A percentile compares a stretch with the other conserved stretches of the same genome.
Conservation (phyloP, 2,797 vertebrate species). For the Pipistrellus kuhlii region DNA sequence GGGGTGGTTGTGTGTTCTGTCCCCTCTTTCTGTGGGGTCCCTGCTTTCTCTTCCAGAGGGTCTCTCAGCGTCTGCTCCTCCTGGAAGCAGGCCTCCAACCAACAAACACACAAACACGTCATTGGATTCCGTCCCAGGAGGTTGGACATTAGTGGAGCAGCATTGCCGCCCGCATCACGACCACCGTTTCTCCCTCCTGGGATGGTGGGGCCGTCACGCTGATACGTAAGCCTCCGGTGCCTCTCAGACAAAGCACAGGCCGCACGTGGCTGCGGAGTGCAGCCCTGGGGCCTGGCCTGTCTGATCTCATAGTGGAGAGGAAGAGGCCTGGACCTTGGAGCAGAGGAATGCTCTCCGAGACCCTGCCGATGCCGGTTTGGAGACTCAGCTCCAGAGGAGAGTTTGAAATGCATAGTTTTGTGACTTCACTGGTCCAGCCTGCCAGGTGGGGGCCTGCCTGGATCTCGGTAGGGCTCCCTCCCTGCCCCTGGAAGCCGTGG, state of each 20-base stretch:
- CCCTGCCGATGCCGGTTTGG: neutral
- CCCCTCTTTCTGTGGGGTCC: neutral
- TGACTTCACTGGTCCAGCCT: neutral
- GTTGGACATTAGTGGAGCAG: neutral
- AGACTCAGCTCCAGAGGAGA: neutral
- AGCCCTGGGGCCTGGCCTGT: neutral
- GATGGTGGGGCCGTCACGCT: neutral
- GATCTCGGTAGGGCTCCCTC: neutral
- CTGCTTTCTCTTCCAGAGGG: neutral
- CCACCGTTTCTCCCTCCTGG: neutral
- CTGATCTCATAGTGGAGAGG: neutral
- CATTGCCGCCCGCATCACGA: neutral
- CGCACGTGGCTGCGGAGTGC: neutral
- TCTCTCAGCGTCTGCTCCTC: neutral
- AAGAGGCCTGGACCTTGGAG: no score
- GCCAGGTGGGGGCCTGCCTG: neutral
- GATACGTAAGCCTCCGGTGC: neutral
- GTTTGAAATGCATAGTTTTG: neutral
- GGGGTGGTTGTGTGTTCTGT: neutral
- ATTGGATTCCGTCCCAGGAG: neutral
- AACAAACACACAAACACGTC: neutral
- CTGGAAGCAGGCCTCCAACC: neutral
- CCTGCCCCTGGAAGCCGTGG: neutral
- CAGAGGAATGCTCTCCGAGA: neutral
- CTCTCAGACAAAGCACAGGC: neutral